Conservation (phyloP, 2,888 invertebrate species). For the Caradrina kadenii region DNA sequence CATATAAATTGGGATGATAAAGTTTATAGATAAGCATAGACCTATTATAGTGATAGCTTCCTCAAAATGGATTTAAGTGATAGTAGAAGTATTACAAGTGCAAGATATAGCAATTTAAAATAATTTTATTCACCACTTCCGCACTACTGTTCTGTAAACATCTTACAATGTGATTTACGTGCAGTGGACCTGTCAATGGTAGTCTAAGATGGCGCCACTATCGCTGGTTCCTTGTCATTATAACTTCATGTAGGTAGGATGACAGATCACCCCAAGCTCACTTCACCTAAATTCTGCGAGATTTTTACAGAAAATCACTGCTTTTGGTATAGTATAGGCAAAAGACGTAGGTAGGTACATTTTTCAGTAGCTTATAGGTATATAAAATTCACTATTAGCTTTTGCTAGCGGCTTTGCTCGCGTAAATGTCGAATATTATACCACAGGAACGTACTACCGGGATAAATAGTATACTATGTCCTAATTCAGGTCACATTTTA, state of each 20-base stretch:
- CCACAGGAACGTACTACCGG: not conserved
- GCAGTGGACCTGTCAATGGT: no score
- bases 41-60: not conserved
- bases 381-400: not conserved
- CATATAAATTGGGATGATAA: not conserved
- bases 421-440: no score
- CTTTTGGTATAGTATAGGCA: no score
- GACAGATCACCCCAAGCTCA: no score
- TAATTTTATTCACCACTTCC: conserved; percentile 22
- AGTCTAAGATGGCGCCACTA: no score
- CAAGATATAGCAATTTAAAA: conserved; percentile 19
- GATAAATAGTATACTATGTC: not conserved
- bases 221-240: no score
- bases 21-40: conserved; percentile 1
- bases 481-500: not conserved
- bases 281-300: no score
- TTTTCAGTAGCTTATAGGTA: no score
- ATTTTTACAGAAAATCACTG: no score
- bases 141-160: not conserved
- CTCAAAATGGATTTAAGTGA: conserved; percentile 13
- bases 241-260: no score
- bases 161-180: no score
- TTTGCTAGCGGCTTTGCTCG: not conserved
- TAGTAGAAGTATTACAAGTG: conserved; percentile 53
- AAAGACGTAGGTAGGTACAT: no score